phyloP scores from a whole-genome alignment of 2,113 vertebrate genomes.

The Ammodytes marinus region DNA sequence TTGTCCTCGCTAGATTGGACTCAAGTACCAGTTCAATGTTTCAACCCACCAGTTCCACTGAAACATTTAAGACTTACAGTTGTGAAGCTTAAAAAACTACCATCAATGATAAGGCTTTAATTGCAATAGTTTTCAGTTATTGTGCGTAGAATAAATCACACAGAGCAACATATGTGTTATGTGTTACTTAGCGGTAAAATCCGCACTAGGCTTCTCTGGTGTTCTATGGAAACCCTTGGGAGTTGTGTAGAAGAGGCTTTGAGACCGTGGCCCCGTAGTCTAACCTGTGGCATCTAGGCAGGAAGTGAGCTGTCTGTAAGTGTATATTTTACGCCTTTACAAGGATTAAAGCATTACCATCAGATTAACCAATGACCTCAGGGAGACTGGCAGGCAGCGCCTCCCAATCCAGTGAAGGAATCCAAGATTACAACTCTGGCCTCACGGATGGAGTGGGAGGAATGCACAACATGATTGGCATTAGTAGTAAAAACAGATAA shows the following conservation, averaged over 20 bases:
- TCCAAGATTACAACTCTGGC: conserved; percentile 70
- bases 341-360: conserved; percentile 79
- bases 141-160: conserved; percentile 33
- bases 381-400: conserved; percentile 53
- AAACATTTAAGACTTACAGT: conserved; percentile 47
- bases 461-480: conserved; percentile 12
- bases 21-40: conserved; percentile 45
- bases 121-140: conserved; percentile 55
- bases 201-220: not conserved
- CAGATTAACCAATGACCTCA: conserved; percentile 76
- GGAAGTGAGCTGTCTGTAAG: conserved; percentile 70
- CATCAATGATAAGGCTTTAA: conserved; percentile 77
- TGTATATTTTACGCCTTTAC: conserved; percentile 64
- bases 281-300: conserved; percentile 57
- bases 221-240: conserved; percentile 30
- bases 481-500: conserved; percentile 8
- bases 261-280: conserved; percentile 29
- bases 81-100: conserved; percentile 48
- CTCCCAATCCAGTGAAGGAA: conserved; percentile 56
- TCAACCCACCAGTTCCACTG: conserved; percentile 18
- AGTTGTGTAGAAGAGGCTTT: conserved; percentile 16
- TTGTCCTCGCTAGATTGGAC: conserved; percentile 36
- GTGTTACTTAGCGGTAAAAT: conserved; percentile 27
- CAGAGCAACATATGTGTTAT: conserved; percentile 42
- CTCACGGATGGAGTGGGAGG: conserved; percentile 52